phyloP scores from a whole-genome alignment of 1,140 invertebrate genomes.

The Drosophila sturtevanti region DNA sequence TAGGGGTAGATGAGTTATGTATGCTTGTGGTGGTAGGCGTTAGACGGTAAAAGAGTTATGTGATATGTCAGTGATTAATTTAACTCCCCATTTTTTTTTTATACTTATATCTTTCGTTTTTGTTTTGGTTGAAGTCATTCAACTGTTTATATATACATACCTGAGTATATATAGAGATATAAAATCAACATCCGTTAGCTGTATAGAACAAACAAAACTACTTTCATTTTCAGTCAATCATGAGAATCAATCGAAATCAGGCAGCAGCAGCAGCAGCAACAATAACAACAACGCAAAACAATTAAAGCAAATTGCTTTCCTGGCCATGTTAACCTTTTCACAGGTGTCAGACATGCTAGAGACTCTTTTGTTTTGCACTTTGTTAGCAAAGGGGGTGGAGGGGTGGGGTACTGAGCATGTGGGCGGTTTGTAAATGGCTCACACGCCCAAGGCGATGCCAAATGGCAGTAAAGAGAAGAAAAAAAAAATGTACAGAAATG shows the following conservation, averaged over 20 bases:
- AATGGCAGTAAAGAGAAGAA: slow-evolving; percentile 59
- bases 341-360: slow-evolving; percentile 43
- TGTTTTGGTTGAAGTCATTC: slow-evolving; percentile 45
- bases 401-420: background rate
- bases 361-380: background rate
- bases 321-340: slow-evolving; percentile 63
- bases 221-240: slow-evolving; percentile 46
- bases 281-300: slow-evolving; percentile 6
- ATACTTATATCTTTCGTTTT: slow-evolving; percentile 21
- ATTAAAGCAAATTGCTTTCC: slow-evolving; percentile 47
- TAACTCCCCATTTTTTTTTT: background rate
- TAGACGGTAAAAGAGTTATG: background rate
- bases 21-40: background rate
- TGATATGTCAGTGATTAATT: background rate
- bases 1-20: slow-evolving; percentile 45
- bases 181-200: slow-evolving; percentile 25
- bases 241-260: slow-evolving; percentile 47
- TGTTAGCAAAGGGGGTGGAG: background rate
- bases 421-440: slow-evolving; percentile 26
- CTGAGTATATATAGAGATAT: background rate
- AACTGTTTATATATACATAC: slow-evolving; percentile 36
- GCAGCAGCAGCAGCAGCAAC: background rate
- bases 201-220: slow-evolving; percentile 46
- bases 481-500: slow-evolving; percentile 22
- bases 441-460: slow-evolving; percentile 60